Base-by-base conservation (phyloP, 2,797 vertebrate species). In the Dicrostonyx torquatus region DNA sequence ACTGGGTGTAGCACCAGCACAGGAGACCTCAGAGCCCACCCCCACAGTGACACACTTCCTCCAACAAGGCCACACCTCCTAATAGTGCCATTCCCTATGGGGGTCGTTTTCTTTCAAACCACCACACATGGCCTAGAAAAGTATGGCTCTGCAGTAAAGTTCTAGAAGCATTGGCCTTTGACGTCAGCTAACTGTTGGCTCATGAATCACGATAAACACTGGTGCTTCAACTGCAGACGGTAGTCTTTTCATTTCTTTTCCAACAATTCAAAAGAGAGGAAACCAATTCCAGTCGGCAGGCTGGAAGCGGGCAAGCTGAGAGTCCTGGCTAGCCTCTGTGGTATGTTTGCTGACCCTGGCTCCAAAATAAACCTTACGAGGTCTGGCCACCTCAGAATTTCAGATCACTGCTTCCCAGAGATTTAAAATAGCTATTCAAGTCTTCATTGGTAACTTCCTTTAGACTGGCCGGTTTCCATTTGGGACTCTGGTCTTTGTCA, bases 401-500 rank as follows among this genome's bases (percentile, higher is more conserved):
- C 97, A 99, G 98, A 82, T 99, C 99, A 1, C 97, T 96, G 8
- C 91, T 98, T 96, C 99, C 99, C 96, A 99, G 97, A 1, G 99
- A 98, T 91, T 98, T 98, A 97, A 99, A 99, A 93, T 98, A 98
- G 73, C 96, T 86, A 1, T 99, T 98, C 97, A 99, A 83, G 10
- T 97, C 97, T 96, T 98, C 98, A 20, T 99, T 98, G 0, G 98
- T 98, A 90, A 99, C 98, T 88, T 99, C 99, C 97, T 99, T 99
- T 70, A 99, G 97, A 0, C 97, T n/a, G 6, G 98, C 95, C 11
- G 99, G 99, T 60, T 98, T 99, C 99, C 99, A 99, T 91, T 97
- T 98, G 40, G 99, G 99, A 77, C 89, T 98, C 15, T 99, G 99
- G 98, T 99, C 99, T 98, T 98, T 99, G 97, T 99, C 99, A 96